Evolutionary conservation across 1,140 invertebrate species (phyloP).

Genomic region (Pseudoatta argentina): DNA sequence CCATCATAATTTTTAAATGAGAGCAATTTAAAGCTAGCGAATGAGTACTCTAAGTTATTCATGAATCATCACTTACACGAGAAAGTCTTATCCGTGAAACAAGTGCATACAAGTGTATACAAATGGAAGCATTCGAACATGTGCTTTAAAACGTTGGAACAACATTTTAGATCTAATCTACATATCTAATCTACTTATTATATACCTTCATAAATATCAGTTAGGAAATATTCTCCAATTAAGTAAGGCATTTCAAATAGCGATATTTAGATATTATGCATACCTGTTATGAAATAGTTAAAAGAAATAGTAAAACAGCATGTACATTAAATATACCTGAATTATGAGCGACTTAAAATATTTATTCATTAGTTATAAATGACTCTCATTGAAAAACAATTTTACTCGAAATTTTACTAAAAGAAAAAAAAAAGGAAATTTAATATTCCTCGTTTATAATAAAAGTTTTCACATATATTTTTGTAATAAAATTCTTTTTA

Average conservation of each 20-base stretch:
- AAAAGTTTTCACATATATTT: background rate
- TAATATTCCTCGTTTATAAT: background rate
- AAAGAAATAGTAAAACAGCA: background rate
- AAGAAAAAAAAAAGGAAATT: background rate
- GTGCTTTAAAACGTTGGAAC: background rate
- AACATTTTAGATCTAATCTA: constrained; percentile 20
- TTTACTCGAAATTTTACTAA: background rate
- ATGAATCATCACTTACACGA: constrained; percentile 2
- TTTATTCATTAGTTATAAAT: background rate
- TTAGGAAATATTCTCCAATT: background rate
- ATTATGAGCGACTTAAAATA: background rate
- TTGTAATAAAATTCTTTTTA: background rate
- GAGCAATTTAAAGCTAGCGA: background rate
- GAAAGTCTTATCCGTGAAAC: background rate
- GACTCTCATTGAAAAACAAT: background rate
- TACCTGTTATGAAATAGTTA: background rate
- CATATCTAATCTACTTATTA: constrained; percentile 11
- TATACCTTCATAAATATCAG: constrained; percentile 10
- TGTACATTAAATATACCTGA: background rate
- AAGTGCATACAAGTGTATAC: background rate
- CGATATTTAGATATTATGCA: background rate
- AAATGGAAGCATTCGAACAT: constrained; percentile 7
- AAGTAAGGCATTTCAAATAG: background rate
- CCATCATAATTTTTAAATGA: background rate
- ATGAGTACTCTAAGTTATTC: background rate